These are phyloP conservation scores for Microplitis manilae DNA, from an alignment of 2,888 invertebrate genomes.

Conservation along the genomic window DNA sequence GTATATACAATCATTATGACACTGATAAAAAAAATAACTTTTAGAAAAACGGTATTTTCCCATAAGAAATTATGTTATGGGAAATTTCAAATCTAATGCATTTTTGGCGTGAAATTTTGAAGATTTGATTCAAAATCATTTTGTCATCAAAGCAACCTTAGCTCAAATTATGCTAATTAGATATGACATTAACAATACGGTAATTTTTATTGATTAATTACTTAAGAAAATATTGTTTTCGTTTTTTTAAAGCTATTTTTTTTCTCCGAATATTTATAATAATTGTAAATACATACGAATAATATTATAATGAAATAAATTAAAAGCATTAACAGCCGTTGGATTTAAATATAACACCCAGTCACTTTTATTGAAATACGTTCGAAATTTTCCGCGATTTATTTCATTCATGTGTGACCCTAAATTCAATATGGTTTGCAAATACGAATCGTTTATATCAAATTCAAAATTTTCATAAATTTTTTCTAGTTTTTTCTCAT, in stretches of 20 bases:
- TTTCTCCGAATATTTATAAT: slow-evolving; percentile 55
- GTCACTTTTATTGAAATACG: slow-evolving; percentile 73
- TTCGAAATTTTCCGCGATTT: slow-evolving; percentile 72
- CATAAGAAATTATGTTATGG: no score
- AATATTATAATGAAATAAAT: slow-evolving; percentile 74
- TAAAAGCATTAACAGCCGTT: slow-evolving; percentile 75
- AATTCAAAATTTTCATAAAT: slow-evolving; percentile 78
- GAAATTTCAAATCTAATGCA: no score
- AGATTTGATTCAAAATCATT: no score
- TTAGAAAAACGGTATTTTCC: neutral
- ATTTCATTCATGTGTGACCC: slow-evolving; percentile 73
- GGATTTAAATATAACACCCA: slow-evolving; percentile 74
- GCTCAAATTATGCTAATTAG: no score
- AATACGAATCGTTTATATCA: slow-evolving; percentile 66
- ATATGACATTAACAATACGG: no score
- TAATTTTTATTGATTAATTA: no score
- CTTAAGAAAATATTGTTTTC: no score
- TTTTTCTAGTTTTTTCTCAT: slow-evolving; percentile 84
- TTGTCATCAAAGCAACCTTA: no score
- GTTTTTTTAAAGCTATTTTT: slow-evolving; percentile 64
- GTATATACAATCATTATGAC: no score
- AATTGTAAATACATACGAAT: slow-evolving; percentile 72
- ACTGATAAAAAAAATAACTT: no score
- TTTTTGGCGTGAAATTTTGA: no score
- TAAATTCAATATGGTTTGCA: slow-evolving; percentile 72